These are phyloP conservation scores for Athalia circularis DNA, from an alignment of 2,888 invertebrate genomes.

Conservation along the genomic window DNA sequence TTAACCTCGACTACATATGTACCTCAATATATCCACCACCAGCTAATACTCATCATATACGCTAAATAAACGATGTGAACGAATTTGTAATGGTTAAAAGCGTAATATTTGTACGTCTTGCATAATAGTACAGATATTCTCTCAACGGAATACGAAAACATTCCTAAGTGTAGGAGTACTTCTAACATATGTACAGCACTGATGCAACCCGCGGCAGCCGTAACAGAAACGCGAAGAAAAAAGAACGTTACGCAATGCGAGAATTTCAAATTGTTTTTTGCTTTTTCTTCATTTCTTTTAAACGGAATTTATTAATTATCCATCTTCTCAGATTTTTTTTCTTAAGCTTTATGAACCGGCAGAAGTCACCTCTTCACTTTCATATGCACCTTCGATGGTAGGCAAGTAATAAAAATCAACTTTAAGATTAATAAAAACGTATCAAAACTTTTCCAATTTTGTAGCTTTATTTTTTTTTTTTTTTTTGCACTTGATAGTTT, in stretches of 20 bases:
- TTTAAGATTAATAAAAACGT: slow-evolving; percentile 9
- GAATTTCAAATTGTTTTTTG: slow-evolving; percentile 6
- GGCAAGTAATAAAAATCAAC: background rate
- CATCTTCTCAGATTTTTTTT: background rate
- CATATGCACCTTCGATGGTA: background rate
- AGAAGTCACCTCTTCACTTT: too few relatives aligned
- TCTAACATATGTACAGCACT: background rate
- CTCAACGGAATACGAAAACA: slow-evolving; percentile 26
- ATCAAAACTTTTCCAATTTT: background rate
- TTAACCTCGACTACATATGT: slow-evolving; percentile 36
- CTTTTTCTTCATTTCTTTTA: background rate
- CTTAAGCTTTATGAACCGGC: background rate
- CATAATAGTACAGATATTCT: slow-evolving; percentile 27
- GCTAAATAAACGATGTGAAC: slow-evolving; percentile 35
- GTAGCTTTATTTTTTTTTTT: background rate
- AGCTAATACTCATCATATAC: background rate
- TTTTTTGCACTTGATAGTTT: background rate
- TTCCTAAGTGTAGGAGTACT: slow-evolving; percentile 34
- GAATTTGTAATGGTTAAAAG: slow-evolving; percentile 41
- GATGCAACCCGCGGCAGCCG: slow-evolving; percentile 9
- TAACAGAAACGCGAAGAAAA: background rate
- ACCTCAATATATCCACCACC: background rate
- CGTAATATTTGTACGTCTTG: slow-evolving; percentile 40
- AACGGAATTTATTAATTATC: background rate
- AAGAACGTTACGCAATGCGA: slow-evolving; percentile 4